Conservation (phyloP, 2,113 vertebrate genomes). For the Dolichotis patagonum region DNA sequence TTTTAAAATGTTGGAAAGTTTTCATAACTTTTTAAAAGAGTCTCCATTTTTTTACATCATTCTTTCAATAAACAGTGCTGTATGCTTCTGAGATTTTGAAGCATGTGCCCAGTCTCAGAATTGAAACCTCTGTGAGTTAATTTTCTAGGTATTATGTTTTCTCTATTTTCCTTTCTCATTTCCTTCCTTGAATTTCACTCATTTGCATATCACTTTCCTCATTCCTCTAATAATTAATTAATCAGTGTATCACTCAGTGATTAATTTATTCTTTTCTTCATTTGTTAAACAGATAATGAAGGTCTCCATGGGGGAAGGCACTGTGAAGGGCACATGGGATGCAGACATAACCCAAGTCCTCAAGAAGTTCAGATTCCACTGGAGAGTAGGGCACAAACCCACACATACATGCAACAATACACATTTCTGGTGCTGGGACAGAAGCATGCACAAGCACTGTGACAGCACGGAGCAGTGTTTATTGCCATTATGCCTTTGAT, state of each 20-base stretch:
- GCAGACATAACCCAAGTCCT: neutral
- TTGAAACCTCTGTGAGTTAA: rapidly evolving
- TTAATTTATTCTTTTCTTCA: neutral
- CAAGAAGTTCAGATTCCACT: neutral
- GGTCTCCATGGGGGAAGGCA: neutral
- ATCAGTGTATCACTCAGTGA: neutral
- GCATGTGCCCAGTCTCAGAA: neutral
- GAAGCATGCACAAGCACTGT: neutral
- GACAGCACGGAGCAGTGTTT: rapidly evolving
- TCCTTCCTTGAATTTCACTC: neutral
- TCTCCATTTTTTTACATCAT: neutral
- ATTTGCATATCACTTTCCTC: neutral
- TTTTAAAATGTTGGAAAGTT: neutral
- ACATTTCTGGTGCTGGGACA: neutral
- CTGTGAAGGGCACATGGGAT: neutral
- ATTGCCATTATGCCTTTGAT: neutral
- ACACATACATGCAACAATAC: too few species aligned
- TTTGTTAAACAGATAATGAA: neutral
- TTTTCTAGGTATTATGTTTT: neutral
- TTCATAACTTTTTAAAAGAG: neutral
- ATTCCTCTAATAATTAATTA: neutral
- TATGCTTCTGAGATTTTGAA: neutral
- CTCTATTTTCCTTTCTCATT: neutral
- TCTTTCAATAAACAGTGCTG: neutral
- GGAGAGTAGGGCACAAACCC: rapidly evolving